Percentiles rank a stretch among this genome's conserved stretches.
Conservation (phyloP, 2,888 invertebrate species). For the Euproctis similis region DNA sequence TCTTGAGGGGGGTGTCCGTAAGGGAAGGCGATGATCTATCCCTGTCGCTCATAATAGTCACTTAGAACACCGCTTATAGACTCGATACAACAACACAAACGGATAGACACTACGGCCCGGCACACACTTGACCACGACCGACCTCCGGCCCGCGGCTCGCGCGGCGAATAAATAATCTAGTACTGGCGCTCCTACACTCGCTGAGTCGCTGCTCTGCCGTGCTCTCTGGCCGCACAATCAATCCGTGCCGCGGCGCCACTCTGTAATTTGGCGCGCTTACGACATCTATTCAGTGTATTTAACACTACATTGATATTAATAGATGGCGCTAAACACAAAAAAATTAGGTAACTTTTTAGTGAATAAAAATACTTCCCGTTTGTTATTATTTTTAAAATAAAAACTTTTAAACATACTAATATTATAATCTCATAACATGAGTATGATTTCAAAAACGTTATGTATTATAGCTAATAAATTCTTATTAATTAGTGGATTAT, state of each 20-base stretch:
- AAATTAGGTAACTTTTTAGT: no score
- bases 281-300: no score
- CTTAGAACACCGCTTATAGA: conserved; percentile 53
- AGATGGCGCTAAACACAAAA: no score
- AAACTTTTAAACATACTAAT: no score
- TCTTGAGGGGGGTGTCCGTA: conserved; percentile 91
- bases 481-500: no score
- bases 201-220: conserved; percentile 15
- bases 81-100: conserved; percentile 51
- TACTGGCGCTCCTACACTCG: conserved; percentile 21
- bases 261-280: no score
- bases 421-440: no score
- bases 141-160: conserved; percentile 74
- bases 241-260: conserved; percentile 23
- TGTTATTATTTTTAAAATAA: no score
- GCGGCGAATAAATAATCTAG: conserved; percentile 64
- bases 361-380: no score
- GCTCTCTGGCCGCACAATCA: conserved; percentile 26
- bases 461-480: no score
- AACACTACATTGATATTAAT: no score
- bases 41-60: conserved; percentile 91
- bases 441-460: no score
- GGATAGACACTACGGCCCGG: conserved; percentile 64
- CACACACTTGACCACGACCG: conserved; percentile 63
- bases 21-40: conserved; percentile 92